Evolutionary conservation across 2,888 invertebrate species (phyloP), one percentile per base, ranked within the genome.

Genomic region (Lasioglossum zephyrum): DNA sequence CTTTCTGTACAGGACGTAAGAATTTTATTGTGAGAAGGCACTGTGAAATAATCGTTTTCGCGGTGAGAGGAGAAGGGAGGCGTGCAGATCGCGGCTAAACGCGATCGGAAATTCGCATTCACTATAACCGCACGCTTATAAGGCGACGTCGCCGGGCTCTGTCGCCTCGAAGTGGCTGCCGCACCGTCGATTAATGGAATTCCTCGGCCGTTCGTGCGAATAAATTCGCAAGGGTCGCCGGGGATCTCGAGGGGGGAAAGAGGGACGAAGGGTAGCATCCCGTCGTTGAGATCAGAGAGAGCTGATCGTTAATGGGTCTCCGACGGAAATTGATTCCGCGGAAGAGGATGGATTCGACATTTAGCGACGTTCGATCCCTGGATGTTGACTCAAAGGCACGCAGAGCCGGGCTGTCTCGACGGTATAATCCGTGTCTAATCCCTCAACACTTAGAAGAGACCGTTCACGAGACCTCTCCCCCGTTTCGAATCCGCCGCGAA

Each of bases 261-360:
- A 16, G 5, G 26, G 13, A 0, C 2, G 60, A 1, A 13, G 11
- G 16, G 26, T 22, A 57, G 57, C 11, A n/a, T n/a, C 57, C 57
- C 57, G n/a, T n/a, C n/a, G 57, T 57, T 57, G 57, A 57, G 57
- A n/a, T n/a, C 57, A n/a, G 57, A 57, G 57, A 57, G 44, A 57
- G 41, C 70, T 73, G 85, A 90, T 89, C 88, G 92, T 92, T 92
- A 92, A 93, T 89, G 84, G 86, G 80, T 72, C 85, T 84, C 53
- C 82, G 84, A 72, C 87, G 87, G 90, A 89, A 91, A 92, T 92
- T 90, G 92, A 92, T 91, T 91, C 87, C 86, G 78, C 82, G 63
- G 60, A 81, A 73, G 82, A 82, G 86, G 76, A 87, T n/a, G 73
- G 69, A 82, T 70, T 31, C 73, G 73, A 74, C 84, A 77, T 74